Base-by-base conservation (phyloP, 2,888 invertebrate genomes). In the Drosophila gaucha region DNA sequence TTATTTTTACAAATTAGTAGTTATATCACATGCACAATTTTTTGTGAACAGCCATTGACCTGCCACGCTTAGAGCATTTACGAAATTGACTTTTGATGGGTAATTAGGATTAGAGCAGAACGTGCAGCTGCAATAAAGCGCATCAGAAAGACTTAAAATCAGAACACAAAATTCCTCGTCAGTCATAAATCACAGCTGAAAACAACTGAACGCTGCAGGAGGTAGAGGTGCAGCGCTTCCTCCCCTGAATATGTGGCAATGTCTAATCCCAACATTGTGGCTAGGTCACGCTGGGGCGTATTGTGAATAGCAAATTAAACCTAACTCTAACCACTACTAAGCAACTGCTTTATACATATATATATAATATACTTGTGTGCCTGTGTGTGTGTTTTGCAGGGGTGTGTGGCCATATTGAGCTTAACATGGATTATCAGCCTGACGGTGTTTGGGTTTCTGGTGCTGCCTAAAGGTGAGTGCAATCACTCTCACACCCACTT, bases 391-490 rank as follows among this genome's bases (percentile, higher is more conserved):
- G 57, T 65, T 60, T 88, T 74, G 65, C 94, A 97, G 96, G 96
- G 96, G 74, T 97, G 97, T 92, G 96, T 97, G 77, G 94, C 96
- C 74, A 94, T 97, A 72, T 95, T 97, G 90, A 96, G 96, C 90
- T 93, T 96, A 87, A 96, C 97, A 80, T 96, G 97, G 96, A 95
- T 97, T 88, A 93, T 96, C 80, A 96, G 96, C 67, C 95, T 97
- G 86, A 95, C 96, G 52, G 93, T 97, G 82, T 97, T 97, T 91
- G 96, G 96, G 26, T 93, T 95, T 73, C 94, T 97, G 91, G 97
- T 97, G 74, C 93, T 97, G 63, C 97, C 97, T 8, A 94, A 95
- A 86, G 96, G 96, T 82, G 84, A 87, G 78, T 74, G 24, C 2
- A 30, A 16, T 12, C 43, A 36, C 36, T 31, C 12, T 26, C 9